Evolutionary conservation across 2,113 vertebrate genomes (phyloP), one percentile per base, ranked within the genome.

Genomic region (Murina feae): DNA sequence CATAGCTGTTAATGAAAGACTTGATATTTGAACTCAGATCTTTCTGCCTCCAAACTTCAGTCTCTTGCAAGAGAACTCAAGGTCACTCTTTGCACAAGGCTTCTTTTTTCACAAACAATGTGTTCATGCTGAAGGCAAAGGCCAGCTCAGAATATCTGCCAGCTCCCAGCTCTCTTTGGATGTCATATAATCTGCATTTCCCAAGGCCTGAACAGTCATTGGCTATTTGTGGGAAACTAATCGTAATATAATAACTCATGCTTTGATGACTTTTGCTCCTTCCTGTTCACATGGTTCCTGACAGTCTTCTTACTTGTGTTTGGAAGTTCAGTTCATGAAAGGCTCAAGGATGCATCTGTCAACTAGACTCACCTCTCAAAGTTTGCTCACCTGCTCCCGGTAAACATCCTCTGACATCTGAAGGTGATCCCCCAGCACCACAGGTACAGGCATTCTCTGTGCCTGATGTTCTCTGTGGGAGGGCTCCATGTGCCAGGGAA

Each of bases 401-500:
- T 8, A 30, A 60, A 30, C 21, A 32, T 8, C 3, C 32, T 25
- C 55, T 71, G 47, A 1, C 11, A 8, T 80, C 51, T n/a, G 35
- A 32, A 42, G 14, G 4, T 10, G 18, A 32, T 1, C 44, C 11
- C 30, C 39, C 3, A 47, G 13, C 3, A 21, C 21, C 11, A 13
- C 0, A 1, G 11, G 25, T 28, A 30, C 3, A 42, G 39, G 39
- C 2, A 4, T 42, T 28, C 9, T 49, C 1, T 16, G 2, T 4
- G 14, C 11, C 25, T n/a, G 21, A 5, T n/a, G n/a, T 42, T 66
- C 7, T 6, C 2, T 30, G 9, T 5, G 12, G 51, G 35, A 65
- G 30, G 17, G 4, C 6, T 10, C 37, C 4, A 23, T 4, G 5
- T 6, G 7, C 8, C 25, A 4, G 3, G 17, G 17, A 58, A 35